These are phyloP conservation scores for Harlomillsia oculata DNA, from an alignment of 1,140 invertebrate genomes.

Conservation along the genomic window DNA sequence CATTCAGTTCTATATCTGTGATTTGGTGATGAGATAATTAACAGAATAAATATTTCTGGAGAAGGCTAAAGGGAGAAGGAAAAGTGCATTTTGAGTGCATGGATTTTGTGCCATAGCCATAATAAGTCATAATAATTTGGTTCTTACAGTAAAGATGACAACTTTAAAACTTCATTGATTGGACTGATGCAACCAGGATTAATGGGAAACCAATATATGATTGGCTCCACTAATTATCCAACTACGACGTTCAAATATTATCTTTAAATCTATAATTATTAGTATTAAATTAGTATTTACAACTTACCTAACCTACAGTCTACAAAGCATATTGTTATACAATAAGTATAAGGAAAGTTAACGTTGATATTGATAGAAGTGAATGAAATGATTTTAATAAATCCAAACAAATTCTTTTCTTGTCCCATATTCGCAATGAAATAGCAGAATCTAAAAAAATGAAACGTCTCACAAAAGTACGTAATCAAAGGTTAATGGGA, in stretches of 20 bases:
- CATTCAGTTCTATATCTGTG: too few relatives aligned
- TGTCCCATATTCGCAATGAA: too few relatives aligned
- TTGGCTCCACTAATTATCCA: conserved; percentile 7
- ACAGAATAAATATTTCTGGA: too few relatives aligned
- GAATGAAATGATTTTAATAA: not conserved
- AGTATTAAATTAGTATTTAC: not conserved
- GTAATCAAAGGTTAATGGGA: too few relatives aligned
- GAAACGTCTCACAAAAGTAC: too few relatives aligned
- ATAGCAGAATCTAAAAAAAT: too few relatives aligned
- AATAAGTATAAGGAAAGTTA: not conserved
- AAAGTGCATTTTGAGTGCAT: too few relatives aligned
- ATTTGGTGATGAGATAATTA: too few relatives aligned
- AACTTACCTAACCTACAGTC: not conserved
- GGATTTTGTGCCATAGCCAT: too few relatives aligned
- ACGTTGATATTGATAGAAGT: not conserved
- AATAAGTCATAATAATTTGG: too few relatives aligned
- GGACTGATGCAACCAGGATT: conserved; percentile 23
- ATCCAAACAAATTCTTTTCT: not conserved
- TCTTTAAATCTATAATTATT: not conserved
- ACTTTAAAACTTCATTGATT: conserved; percentile 16
- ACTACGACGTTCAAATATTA: not conserved
- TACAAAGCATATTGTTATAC: not conserved
- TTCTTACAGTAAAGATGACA: too few relatives aligned
- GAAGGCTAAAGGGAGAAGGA: too few relatives aligned
- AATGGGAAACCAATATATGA: conserved; percentile 6